Evolutionary conservation across 2,888 invertebrate genomes (phyloP).

Genomic region (Caenorhabditis plicata): DNA sequence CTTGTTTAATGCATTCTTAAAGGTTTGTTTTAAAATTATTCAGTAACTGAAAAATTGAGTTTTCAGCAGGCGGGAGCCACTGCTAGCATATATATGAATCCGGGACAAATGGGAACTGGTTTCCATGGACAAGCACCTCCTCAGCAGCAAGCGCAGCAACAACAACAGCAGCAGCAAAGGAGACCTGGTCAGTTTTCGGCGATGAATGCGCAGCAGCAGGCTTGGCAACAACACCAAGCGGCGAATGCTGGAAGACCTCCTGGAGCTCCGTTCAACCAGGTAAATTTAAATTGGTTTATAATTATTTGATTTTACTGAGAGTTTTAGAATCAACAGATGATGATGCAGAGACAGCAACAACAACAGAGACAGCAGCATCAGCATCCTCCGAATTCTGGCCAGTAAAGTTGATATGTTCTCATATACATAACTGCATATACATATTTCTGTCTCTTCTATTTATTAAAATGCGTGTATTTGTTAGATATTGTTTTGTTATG

Average conservation of each 20-base stretch:
- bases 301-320: slow-evolving; percentile 1
- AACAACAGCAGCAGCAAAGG: slow-evolving; percentile 11
- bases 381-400: slow-evolving; percentile 21
- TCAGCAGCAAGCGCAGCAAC: slow-evolving; percentile 29
- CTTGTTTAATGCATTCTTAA: slow-evolving; percentile 91
- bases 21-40: slow-evolving; percentile 9
- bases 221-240: slow-evolving; percentile 5
- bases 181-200: slow-evolving; percentile 29
- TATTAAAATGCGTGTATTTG: too few species aligned
- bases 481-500: too few species aligned
- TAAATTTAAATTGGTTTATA: slow-evolving; percentile 5
- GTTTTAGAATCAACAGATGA: slow-evolving; percentile 20
- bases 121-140: slow-evolving; percentile 2
- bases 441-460: too few species aligned
- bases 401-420: too few species aligned
- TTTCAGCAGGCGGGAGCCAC: slow-evolving; percentile 4
- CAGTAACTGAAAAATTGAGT: background rate
- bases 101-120: too few species aligned
- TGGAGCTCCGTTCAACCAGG: slow-evolving; percentile 13
- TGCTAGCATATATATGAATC: slow-evolving; percentile 6
- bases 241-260: slow-evolving; percentile 11
- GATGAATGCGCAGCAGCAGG: slow-evolving; percentile 22
- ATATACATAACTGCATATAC: too few species aligned
- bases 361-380: slow-evolving; percentile 17
- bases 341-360: slow-evolving; percentile 23